Evolutionary conservation across 2,888 invertebrate species (phyloP), one percentile per base, ranked within the genome.

Genomic region (Drosophila neoperkinsi): DNA sequence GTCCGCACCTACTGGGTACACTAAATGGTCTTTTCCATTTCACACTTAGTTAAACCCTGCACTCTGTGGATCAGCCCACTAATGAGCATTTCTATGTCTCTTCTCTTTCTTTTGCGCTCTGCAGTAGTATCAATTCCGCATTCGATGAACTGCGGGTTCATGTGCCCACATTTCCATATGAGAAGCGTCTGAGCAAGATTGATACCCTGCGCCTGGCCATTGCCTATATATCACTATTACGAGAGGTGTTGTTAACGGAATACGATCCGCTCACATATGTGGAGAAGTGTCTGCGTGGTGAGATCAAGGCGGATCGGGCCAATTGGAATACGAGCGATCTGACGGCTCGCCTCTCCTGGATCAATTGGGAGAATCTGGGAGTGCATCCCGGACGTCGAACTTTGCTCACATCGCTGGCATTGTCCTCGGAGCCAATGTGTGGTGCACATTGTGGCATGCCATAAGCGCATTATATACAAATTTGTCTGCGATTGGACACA

Each of bases 161-260:
- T 94, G 99, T 99, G 88, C 99, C 99, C 58, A 99, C 99, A 73
- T 99, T 99, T 94, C 99, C 99, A 0, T 99, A 99, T 93, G 99
- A 99, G 94, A 99, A 99, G 93, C 95, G 99, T 31, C 95, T 99
- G 41, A 99, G 99, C 91, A 99, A 99, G 94, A 99, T 99, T 90
- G 99, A 99, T 94, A 99, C 99, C 0, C 94, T 99, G 38, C 95
- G 99, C 1, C 94, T 99, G 83, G 99, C 99, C 49, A 99, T 99
- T 77, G 99, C 99, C 0, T 99, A 99, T 94, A 99, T 99, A 82
- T 98, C 98, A 2, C 94, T 99, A 57, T 95, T 99, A 18, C 94
- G 98, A 79, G 97, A 98, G 94, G 97, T 98, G 1, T 94, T 98
- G 41, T 96, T 96, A 33, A 97, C 97, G 0, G 97, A 97, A 79